Percentiles rank a stretch among this genome's conserved stretches.
Evolutionary conservation across 2,113 vertebrate species (phyloP).

Genomic region (Dasyornis broadbenti): DNA sequence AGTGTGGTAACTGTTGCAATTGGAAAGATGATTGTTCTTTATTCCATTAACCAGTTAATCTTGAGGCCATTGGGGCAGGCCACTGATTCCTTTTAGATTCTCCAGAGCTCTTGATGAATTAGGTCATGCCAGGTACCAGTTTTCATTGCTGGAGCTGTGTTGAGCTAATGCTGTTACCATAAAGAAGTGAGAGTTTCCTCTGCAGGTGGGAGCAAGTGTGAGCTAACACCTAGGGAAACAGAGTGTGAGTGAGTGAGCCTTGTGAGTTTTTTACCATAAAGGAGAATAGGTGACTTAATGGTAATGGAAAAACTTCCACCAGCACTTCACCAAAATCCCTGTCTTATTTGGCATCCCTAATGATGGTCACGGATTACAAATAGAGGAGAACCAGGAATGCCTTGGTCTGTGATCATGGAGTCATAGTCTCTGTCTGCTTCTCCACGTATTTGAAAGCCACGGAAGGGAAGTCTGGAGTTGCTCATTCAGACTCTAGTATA

Average conservation of each 20-base stretch:
- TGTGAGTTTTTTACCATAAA: neutral
- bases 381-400: neutral
- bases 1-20: neutral
- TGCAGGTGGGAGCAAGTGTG: neutral
- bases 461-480: neutral
- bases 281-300: neutral
- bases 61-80: neutral
- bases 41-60: neutral
- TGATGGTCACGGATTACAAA: neutral
- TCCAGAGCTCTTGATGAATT: neutral
- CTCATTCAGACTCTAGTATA: neutral
- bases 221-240: neutral
- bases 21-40: neutral
- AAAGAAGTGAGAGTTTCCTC: neutral
- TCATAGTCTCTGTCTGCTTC: neutral
- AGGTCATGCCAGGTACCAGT: neutral
- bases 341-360: neutral
- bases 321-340: neutral
- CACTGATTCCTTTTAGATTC: neutral
- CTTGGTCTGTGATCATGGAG: neutral
- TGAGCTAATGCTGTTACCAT: neutral
- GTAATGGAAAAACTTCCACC: neutral
- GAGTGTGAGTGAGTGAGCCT: neutral
- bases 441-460: neutral
- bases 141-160: neutral